These are phyloP conservation scores for Eriosoma lanigerum DNA, from an alignment of 1,140 invertebrate species.

Conservation along the genomic window DNA sequence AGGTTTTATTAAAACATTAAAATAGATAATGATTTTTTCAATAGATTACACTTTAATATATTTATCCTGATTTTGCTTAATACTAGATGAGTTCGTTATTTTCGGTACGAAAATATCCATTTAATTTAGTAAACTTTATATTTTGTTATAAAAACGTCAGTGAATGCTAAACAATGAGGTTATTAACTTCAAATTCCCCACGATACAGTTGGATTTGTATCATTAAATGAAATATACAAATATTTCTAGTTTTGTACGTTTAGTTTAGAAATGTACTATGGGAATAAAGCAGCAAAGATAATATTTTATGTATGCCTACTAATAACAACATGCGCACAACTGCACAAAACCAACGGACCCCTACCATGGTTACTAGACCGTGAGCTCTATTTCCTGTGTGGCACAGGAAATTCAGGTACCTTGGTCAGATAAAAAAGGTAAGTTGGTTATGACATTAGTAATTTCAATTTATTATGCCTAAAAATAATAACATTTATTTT, in stretches of 20 bases:
- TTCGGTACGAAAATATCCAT: neutral
- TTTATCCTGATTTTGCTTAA: neutral
- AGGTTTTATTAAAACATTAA: neutral
- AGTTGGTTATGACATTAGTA: conserved; percentile 1
- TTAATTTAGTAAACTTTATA: neutral
- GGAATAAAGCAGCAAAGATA: conserved; percentile 12
- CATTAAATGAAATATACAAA: neutral
- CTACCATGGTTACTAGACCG: conserved; percentile 36
- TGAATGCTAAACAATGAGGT: conserved; percentile 17
- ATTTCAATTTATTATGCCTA: neutral
- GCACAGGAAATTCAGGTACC: conserved; percentile 35
- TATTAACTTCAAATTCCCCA: conserved; percentile 10
- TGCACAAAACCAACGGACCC: neutral
- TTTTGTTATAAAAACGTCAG: neutral
- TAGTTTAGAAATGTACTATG: conserved; percentile 24
- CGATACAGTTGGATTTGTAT: conserved; percentile 7
- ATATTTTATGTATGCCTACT: conserved; percentile 6
- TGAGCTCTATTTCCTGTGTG: conserved; percentile 35
- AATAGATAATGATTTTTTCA: neutral
- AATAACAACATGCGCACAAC: too few species aligned
- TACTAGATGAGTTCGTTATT: neutral
- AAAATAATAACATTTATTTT: neutral
- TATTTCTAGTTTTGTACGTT: neutral
- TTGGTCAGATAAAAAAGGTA: conserved; percentile 42
- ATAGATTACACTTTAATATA: neutral